A percentile compares a stretch with the other conserved stretches of the same genome.
Conservation (phyloP, 2,113 vertebrate genomes). For the Mirounga angustirostris region DNA sequence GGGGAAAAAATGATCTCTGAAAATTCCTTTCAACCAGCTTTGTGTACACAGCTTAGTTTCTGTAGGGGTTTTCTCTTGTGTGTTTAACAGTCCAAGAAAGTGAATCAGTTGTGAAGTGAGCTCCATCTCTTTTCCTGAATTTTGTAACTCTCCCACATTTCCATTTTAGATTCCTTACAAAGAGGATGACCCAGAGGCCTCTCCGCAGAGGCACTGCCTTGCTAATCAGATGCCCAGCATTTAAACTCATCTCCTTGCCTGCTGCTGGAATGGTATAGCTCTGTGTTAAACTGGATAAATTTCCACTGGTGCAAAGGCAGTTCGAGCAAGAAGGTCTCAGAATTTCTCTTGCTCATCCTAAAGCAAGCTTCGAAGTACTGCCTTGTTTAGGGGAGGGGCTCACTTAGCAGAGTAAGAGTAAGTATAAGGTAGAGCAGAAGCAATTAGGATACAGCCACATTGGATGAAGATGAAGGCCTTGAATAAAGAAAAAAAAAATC, state of each 20-base stretch:
- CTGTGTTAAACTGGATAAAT: not conserved
- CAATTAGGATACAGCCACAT: not conserved
- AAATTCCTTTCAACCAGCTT: constrained; percentile 73
- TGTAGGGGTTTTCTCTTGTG: not conserved
- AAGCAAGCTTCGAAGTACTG: not conserved
- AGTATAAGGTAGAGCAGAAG: not conserved
- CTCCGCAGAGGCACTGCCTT: rapidly evolving
- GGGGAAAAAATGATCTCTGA: constrained; percentile 76
- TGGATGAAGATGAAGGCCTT: not conserved
- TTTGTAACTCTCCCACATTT: not conserved
- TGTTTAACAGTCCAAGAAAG: not conserved
- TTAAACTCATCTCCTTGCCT: not conserved
- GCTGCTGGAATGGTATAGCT: rapidly evolving
- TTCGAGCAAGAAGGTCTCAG: constrained; percentile 54
- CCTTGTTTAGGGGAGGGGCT: not conserved
- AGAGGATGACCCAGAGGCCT: not conserved
- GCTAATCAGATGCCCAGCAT: not conserved
- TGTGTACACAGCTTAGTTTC: not conserved
- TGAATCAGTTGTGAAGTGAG: not conserved
- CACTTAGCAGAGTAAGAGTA: not conserved
- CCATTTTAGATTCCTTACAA: not conserved
- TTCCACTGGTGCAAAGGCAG: constrained; percentile 59
- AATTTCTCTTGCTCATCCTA: not conserved
- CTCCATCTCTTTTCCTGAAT: not conserved
- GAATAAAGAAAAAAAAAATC: not conserved